These are phyloP conservation scores for Vireo griseus DNA, from an alignment of 2,797 vertebrate species.

Conservation along the genomic window DNA sequence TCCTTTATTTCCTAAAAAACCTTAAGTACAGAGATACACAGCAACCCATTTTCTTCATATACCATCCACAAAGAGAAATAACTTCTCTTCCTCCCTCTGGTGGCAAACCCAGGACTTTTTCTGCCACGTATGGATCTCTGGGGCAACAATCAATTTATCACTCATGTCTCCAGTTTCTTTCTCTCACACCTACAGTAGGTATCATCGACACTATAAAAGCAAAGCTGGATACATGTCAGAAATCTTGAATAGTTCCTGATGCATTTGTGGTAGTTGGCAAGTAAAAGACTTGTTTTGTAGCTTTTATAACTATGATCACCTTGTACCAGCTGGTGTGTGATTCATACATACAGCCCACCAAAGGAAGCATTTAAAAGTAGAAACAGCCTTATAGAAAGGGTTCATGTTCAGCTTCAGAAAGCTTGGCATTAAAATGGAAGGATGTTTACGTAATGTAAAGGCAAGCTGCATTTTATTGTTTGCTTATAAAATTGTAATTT, in stretches of 20 bases:
- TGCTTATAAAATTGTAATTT: neutral
- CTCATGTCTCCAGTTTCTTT: neutral
- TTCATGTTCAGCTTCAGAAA: neutral
- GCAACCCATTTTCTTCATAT: neutral
- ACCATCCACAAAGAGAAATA: neutral
- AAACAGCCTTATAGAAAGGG: neutral
- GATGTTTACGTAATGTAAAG: neutral
- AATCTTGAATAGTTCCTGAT: neutral
- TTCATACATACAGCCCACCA: neutral
- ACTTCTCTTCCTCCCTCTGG: conserved; percentile 36
- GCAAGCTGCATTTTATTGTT: neutral
- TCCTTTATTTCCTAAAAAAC: neutral
- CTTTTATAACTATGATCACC: neutral
- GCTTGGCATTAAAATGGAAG: neutral
- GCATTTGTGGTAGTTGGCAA: neutral
- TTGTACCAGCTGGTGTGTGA: neutral
- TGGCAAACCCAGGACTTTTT: neutral
- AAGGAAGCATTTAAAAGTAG: neutral
- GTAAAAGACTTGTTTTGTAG: neutral
- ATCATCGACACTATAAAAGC: neutral
- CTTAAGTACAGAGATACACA: neutral
- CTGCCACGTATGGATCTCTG: neutral
- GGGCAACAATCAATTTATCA: neutral
- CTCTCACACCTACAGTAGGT: neutral
- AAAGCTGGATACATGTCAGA: neutral